A percentile compares a stretch with the other conserved stretches of the same genome.
Conservation (phyloP, 2,888 invertebrate species). For the Ichneumoninae sp. region DNA sequence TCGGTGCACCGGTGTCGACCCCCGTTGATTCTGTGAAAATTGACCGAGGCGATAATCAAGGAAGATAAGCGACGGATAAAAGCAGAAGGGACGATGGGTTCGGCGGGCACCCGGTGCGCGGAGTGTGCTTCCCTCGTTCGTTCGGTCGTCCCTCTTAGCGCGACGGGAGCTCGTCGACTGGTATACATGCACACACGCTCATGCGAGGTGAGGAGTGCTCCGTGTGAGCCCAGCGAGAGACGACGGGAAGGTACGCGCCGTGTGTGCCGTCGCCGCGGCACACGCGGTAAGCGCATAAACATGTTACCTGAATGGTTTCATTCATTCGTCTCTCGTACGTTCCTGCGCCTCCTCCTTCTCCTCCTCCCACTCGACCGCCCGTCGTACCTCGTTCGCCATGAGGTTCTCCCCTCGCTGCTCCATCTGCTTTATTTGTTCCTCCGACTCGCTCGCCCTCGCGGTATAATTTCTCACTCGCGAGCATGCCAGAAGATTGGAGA, state of each 20-base stretch:
- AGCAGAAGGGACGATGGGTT: slow-evolving; percentile 19
- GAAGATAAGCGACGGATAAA: slow-evolving; percentile 45
- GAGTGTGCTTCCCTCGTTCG: slow-evolving; percentile 41
- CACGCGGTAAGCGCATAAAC: slow-evolving; percentile 74
- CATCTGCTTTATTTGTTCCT: slow-evolving; percentile 4
- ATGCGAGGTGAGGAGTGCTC: slow-evolving; percentile 50
- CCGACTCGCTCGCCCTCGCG: slow-evolving; percentile 20
- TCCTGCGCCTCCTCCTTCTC: slow-evolving; percentile 32
- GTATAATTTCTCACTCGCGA: slow-evolving; percentile 34
- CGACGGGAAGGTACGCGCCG: slow-evolving; percentile 35
- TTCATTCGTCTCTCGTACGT: slow-evolving; percentile 71
- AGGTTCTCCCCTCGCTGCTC: slow-evolving; percentile 2
- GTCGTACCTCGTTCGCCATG: slow-evolving; percentile 28
- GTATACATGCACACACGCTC: slow-evolving; percentile 49
- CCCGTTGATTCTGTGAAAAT: slow-evolving; percentile 45
- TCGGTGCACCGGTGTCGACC: slow-evolving; percentile 20
- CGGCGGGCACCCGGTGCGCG: slow-evolving; percentile 45
- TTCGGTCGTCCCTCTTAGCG: slow-evolving; percentile 49
- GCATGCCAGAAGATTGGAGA: slow-evolving; percentile 7
- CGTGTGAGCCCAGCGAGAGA: slow-evolving; percentile 44
- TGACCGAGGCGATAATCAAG: slow-evolving; percentile 60
- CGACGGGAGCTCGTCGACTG: slow-evolving; percentile 54
- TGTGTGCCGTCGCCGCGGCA: slow-evolving; percentile 62
- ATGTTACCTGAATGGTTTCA: slow-evolving; percentile 77
- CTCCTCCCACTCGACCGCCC: slow-evolving; percentile 55